phyloP scores from a whole-genome alignment of 2,113 vertebrate genomes.

The Mustelus asterias region DNA sequence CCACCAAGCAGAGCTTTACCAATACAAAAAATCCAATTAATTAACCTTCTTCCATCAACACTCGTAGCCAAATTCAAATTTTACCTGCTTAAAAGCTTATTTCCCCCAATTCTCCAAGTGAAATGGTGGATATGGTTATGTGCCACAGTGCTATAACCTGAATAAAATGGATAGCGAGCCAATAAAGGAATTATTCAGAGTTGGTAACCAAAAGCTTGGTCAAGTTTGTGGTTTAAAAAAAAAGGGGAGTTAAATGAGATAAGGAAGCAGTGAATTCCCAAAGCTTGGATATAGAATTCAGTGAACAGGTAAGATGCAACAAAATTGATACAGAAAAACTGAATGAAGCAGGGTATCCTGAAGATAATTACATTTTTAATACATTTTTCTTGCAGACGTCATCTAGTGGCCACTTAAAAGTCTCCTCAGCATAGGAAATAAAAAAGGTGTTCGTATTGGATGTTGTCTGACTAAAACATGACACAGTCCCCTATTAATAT shows the following conservation, averaged over 20 bases:
- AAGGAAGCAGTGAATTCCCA: neutral
- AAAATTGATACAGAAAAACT: neutral
- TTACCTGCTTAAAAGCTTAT: neutral
- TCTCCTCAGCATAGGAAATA: neutral
- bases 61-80: neutral
- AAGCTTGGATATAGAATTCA: too few species aligned
- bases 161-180: too few species aligned
- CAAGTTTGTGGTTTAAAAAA: neutral
- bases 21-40: too few species aligned
- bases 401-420: neutral
- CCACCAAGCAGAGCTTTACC: too few species aligned
- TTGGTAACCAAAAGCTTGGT: neutral
- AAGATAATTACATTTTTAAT: neutral
- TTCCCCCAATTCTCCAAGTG: neutral
- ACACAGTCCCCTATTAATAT: neutral
- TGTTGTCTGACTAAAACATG: neutral
- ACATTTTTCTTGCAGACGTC: neutral
- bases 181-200: neutral
- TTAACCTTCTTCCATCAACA: neutral
- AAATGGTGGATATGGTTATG: neutral
- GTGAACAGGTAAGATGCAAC: neutral
- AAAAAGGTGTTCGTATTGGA: neutral
- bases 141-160: neutral
- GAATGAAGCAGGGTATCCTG: neutral
- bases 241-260: neutral